Evolutionary conservation across 2,113 vertebrate species (phyloP), one percentile per base, ranked within the genome.

Genomic region (Dasyornis broadbenti): DNA sequence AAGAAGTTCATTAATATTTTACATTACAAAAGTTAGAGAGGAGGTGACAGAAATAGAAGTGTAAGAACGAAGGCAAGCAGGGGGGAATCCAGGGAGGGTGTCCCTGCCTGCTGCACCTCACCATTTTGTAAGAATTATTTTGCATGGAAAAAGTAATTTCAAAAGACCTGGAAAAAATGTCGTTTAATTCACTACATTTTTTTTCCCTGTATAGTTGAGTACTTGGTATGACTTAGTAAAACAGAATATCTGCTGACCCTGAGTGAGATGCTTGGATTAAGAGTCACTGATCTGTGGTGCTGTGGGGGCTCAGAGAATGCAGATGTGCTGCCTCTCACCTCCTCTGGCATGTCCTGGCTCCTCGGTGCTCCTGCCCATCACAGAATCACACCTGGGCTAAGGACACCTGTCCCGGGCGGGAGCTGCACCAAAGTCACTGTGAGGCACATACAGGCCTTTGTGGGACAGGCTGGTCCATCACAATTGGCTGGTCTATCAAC

Each of bases 151-250:
- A 70, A 33, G 10, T 26, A 54, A 33, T 71, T 92, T 78, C 26
- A 44, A 37, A 80, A 72, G 40, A 77, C 33, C n/a, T 33, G 26
- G 13, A 53, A 63, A 44, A 75, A 5, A 15, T 4, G 13, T 16
- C 2, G 18, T 22, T 45, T 4, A 23, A 13, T 66, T 89, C 23
- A 39, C 15, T 19, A 15, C 1, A 2, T 5, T 85, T 11, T 8
- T 0, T 10, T 1, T 52, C 13, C 1, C 1, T 17, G 3, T 47
- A 14, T n/a, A 15, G 28, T 7, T 60, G 23, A 39, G 20, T 37
- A 26, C 10, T n/a, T 87, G 42, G 9, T 81, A 44, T 78, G 47
- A 53, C 50, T 77, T 73, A 15, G 2, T 61, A 53, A 65, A 52
- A 86, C 16, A 37, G 26, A 63, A 35, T 42, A 40, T 9, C 49